These are phyloP conservation scores for Actinemys pallida DNA, from an alignment of 2,113 vertebrate species.

Conservation along the genomic window DNA sequence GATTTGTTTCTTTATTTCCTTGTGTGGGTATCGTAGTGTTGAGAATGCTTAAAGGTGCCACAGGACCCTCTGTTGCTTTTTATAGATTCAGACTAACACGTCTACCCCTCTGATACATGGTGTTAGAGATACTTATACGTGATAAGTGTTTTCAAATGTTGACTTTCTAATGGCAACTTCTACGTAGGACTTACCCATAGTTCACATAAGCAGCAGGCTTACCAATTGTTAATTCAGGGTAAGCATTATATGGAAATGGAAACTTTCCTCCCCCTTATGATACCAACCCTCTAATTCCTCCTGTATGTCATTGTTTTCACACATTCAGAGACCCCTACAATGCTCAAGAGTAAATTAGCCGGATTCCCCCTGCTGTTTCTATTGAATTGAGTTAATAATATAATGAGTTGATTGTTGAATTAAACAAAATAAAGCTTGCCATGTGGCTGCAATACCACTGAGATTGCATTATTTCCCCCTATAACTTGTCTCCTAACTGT, in stretches of 20 bases:
- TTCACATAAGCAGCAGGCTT: slow-evolving; percentile 12
- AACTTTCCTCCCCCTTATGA: slow-evolving; percentile 58
- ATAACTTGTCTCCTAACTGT: slow-evolving; percentile 21
- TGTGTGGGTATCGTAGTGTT: no score
- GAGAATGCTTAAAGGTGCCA: no score
- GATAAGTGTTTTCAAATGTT: background rate
- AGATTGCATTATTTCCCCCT: slow-evolving; percentile 37
- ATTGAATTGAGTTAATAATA: slow-evolving; percentile 79
- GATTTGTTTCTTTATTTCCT: no score
- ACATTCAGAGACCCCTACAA: slow-evolving; percentile 64
- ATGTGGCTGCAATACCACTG: slow-evolving; percentile 66
- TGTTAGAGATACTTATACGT: background rate
- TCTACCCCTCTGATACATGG: background rate
- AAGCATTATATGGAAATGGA: slow-evolving; percentile 46
- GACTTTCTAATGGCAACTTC: background rate
- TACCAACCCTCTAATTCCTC: slow-evolving; percentile 64
- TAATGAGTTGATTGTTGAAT: slow-evolving; percentile 81
- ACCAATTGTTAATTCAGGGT: slow-evolving; percentile 55
- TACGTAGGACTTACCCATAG: background rate
- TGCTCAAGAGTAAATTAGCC: slow-evolving; percentile 77
- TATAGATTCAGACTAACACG: no score
- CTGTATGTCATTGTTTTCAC: slow-evolving; percentile 65
- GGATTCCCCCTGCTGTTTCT: slow-evolving; percentile 77
- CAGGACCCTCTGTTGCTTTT: no score
- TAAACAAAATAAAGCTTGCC: slow-evolving; percentile 75